Percentiles rank a stretch among this genome's conserved stretches.
Conservation (phyloP, 2,888 invertebrate species). For the Lepetodrilus schrolli region DNA sequence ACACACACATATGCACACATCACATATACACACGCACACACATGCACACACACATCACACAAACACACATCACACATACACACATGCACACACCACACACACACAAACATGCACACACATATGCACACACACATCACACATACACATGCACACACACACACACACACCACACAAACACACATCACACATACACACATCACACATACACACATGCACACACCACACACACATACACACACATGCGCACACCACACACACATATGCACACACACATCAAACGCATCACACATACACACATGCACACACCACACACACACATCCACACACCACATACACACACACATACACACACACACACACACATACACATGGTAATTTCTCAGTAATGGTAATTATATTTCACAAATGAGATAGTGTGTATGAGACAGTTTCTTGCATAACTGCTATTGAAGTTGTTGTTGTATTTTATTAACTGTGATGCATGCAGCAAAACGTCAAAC, state of each 20-base stretch:
- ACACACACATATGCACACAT: slow-evolving; percentile 12
- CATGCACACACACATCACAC: neutral
- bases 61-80: slow-evolving; percentile 12
- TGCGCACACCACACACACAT: slow-evolving; percentile 12
- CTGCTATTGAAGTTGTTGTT: too few relatives aligned
- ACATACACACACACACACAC: slow-evolving; percentile 24
- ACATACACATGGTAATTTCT: neutral
- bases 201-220: slow-evolving; percentile 33
- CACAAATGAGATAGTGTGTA: too few relatives aligned
- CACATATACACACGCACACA: too few relatives aligned
- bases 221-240: slow-evolving; percentile 30
- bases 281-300: neutral
- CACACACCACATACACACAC: neutral
- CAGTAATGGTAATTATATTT: too few relatives aligned
- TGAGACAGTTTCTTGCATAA: too few relatives aligned
- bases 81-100: slow-evolving; percentile 20
- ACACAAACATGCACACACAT: slow-evolving; percentile 2
- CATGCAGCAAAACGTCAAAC: neutral
- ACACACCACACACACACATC: slow-evolving; percentile 13
- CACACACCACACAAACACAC: neutral
- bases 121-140: slow-evolving; percentile 9
- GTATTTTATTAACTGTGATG: too few relatives aligned
- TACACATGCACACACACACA: slow-evolving; percentile 13
- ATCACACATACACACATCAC: neutral
- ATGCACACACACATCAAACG: neutral